Evolutionary conservation across 1,140 invertebrate genomes (phyloP), one percentile per base, ranked within the genome.

Genomic region (Drosophila littoralis): DNA sequence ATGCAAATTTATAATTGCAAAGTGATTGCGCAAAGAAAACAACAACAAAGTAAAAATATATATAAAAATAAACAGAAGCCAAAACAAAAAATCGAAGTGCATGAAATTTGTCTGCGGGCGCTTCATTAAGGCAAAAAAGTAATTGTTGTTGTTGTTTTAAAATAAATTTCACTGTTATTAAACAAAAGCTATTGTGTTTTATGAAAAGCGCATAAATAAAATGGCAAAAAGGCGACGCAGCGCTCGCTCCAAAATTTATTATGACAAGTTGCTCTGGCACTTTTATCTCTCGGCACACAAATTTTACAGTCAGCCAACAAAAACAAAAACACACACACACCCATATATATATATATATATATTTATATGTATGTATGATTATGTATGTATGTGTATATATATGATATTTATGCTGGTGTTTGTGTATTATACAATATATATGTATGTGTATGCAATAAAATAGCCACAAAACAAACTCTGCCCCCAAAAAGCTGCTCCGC

Each of bases 201-300:
- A 80, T 90, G 86, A 80, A 90, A 90, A 90, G 75, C 78, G 82
- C 71, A 88, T 86, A 90, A 89, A 89, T 84, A 90, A 89, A 89
- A 79, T 64, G 70, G 67, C 68, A 81, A 88, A 86, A 88, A 88
- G 74, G 83, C 84, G 75, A 71, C 65, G 68, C 82, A 77, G 81
- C 68, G 46, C 52, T 73, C 83, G 70, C 76, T 70, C 61, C 55
- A 54, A 74, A 85, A 90, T 90, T 90, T 90, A 90, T 90, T 90
- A 90, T 90, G 88, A 90, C 88, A 90, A 90, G 88, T 90, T 90
- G 82, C 88, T 77, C 82, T 90, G 88, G 70, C 88, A 90, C 88
- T 90, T 90, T 90, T 90, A 90, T 90, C 88, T 90, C 77, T 76
- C 45, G 74, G 58, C 79, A 83, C 83, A 89, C 83, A 86, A 75